Evolutionary conservation across 2,113 vertebrate genomes (phyloP).

Genomic region (Melanocharis versteri): DNA sequence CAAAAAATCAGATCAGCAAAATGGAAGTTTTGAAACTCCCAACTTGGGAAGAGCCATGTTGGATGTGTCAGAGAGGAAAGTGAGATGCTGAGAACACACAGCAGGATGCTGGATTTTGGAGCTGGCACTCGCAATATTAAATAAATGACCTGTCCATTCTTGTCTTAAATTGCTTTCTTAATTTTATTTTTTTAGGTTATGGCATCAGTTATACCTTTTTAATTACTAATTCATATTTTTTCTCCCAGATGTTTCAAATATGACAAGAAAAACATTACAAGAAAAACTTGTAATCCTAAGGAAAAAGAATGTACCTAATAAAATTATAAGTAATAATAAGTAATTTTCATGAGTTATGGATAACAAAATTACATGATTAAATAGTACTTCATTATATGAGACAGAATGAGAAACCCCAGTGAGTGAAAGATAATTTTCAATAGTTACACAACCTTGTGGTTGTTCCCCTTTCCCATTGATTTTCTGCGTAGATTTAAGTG

Average conservation of each 20-base stretch:
- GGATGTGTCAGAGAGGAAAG: neutral
- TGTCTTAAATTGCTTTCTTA: neutral
- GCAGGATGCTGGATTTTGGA: neutral
- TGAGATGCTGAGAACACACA: neutral
- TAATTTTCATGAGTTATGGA: slow-evolving; percentile 49
- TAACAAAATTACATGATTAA: slow-evolving; percentile 53
- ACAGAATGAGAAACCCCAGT: slow-evolving; percentile 4
- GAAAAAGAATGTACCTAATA: neutral
- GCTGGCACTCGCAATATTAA: neutral
- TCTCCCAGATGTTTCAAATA: neutral
- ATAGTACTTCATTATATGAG: slow-evolving; percentile 32
- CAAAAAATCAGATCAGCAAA: neutral
- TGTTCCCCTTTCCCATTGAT: neutral
- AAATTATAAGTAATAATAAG: slow-evolving; percentile 28
- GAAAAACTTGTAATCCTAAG: neutral
- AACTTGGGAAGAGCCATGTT: accelerated
- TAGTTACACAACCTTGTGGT: neutral
- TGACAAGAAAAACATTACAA: neutral
- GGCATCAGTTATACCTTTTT: neutral
- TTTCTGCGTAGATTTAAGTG: slow-evolving; percentile 17
- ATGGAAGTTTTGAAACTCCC: neutral
- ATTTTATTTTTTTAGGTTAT: neutral
- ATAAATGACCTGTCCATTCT: neutral
- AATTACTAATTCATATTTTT: neutral
- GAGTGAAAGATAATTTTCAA: neutral